Evolutionary conservation across 2,888 invertebrate genomes (phyloP).

Genomic region (Magallana nippona): DNA sequence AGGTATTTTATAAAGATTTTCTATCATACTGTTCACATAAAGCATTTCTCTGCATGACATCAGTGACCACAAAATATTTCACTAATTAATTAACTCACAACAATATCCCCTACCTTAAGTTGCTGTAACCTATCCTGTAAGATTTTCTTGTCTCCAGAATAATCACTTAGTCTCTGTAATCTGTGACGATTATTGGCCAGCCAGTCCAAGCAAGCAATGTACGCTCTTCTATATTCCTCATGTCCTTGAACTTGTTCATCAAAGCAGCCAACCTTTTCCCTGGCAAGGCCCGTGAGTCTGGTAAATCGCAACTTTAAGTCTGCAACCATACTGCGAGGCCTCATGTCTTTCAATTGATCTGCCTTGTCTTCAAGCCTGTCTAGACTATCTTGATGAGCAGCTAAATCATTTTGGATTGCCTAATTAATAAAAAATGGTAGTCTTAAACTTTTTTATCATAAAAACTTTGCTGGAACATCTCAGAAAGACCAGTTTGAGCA

Average conservation of each 20-base stretch:
- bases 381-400: conserved; percentile 83
- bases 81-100: conserved; percentile 20
- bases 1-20: neutral
- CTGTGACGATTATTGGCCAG: conserved; percentile 94
- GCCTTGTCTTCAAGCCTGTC: conserved; percentile 94
- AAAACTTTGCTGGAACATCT: too few species aligned
- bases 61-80: neutral
- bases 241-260: conserved; percentile 87
- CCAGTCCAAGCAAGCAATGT: conserved; percentile 81
- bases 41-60: neutral
- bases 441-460: too few species aligned
- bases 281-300: conserved; percentile 42
- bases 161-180: conserved; percentile 89
- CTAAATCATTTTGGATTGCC: conserved; percentile 73
- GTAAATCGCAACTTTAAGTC: conserved; percentile 68
- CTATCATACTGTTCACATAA: neutral
- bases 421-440: conserved; percentile 45
- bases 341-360: conserved; percentile 90
- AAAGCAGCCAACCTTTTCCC: conserved; percentile 88
- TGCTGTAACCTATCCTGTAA: conserved; percentile 87
- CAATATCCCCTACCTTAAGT: conserved; percentile 62
- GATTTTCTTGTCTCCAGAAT: conserved; percentile 91
- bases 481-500: too few species aligned
- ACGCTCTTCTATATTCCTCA: conserved; percentile 84
- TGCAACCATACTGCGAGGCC: conserved; percentile 83